Percentiles rank a stretch among this genome's conserved stretches.
These are phyloP conservation scores for Pandemis cinnamomeana DNA, from an alignment of 2,888 invertebrate species.

Conservation along the genomic window DNA sequence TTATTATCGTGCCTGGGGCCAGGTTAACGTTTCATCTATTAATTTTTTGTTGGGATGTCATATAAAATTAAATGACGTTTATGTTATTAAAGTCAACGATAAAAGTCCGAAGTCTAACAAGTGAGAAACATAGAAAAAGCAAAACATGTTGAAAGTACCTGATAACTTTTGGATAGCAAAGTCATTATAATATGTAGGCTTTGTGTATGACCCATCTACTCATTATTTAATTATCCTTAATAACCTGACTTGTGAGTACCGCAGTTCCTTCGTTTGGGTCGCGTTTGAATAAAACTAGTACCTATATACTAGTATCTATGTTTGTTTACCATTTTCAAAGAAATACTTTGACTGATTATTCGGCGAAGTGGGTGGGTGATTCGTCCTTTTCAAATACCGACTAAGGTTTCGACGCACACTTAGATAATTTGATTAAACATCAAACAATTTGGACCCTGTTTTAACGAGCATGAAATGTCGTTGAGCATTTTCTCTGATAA, in stretches of 20 bases:
- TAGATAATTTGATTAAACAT: slow-evolving; percentile 17
- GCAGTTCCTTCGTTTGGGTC: background rate
- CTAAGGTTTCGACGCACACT: background rate
- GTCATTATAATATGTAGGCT: too few relatives aligned
- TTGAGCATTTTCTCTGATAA: slow-evolving; percentile 28
- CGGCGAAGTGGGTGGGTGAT: slow-evolving; percentile 6
- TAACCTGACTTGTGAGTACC: background rate
- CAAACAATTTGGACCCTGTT: slow-evolving; percentile 13
- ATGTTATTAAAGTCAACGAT: too few relatives aligned
- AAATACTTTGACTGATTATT: slow-evolving; percentile 20
- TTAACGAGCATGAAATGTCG: slow-evolving; percentile 13
- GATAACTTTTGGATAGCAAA: too few relatives aligned
- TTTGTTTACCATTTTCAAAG: background rate
- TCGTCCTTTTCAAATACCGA: background rate
- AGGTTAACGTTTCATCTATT: too few relatives aligned
- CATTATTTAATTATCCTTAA: too few relatives aligned
- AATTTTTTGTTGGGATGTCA: too few relatives aligned
- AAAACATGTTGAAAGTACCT: too few relatives aligned
- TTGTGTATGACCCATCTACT: too few relatives aligned
- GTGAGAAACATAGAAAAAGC: too few relatives aligned
- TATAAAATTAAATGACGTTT: too few relatives aligned
- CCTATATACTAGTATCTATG: background rate
- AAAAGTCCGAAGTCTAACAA: too few relatives aligned
- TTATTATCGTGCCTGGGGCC: too few relatives aligned
- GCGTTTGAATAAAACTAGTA: background rate